Evolutionary conservation across 2,888 invertebrate species (phyloP).

Genomic region (Drosophila mimica): DNA sequence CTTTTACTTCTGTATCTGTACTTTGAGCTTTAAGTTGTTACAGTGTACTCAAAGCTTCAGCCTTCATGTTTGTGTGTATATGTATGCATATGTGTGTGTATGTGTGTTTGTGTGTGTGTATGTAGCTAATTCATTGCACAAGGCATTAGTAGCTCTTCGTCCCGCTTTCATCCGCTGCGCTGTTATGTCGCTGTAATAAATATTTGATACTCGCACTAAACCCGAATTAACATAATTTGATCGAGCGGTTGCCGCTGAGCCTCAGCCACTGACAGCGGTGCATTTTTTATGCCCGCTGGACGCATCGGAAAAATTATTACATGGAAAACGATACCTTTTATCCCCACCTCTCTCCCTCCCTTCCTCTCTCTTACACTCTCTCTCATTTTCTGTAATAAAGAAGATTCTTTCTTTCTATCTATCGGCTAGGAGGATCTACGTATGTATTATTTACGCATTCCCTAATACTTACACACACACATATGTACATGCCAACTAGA

Average conservation of each 20-base stretch:
- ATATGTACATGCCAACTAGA: conserved; percentile 56
- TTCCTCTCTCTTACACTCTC: neutral
- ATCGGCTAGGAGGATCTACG: conserved; percentile 62
- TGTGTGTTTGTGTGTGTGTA: neutral
- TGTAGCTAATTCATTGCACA: conserved; percentile 46
- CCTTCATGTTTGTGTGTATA: neutral
- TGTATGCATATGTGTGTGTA: neutral
- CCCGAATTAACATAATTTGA: conserved; percentile 82
- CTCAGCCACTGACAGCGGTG: conserved; percentile 67
- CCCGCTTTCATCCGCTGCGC: conserved; percentile 23
- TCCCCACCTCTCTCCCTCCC: conserved; percentile 12
- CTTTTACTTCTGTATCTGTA: neutral
- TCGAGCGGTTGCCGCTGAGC: conserved; percentile 68
- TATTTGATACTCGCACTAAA: conserved; percentile 78
- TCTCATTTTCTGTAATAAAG: conserved; percentile 38
- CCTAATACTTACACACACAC: conserved; percentile 22
- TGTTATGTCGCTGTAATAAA: conserved; percentile 51
- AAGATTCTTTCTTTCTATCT: conserved; percentile 71
- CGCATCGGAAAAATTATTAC: conserved; percentile 73
- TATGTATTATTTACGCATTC: conserved; percentile 41
- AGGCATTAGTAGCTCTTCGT: conserved; percentile 42
- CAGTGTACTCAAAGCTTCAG: conserved; percentile 10
- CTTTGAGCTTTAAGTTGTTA: neutral
- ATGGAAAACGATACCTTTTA: conserved; percentile 77
- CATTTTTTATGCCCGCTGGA: conserved; percentile 67